Evolutionary conservation across 2,888 invertebrate species (phyloP), one percentile per base, ranked within the genome.

Genomic region (Caenorhabditis sp.): DNA sequence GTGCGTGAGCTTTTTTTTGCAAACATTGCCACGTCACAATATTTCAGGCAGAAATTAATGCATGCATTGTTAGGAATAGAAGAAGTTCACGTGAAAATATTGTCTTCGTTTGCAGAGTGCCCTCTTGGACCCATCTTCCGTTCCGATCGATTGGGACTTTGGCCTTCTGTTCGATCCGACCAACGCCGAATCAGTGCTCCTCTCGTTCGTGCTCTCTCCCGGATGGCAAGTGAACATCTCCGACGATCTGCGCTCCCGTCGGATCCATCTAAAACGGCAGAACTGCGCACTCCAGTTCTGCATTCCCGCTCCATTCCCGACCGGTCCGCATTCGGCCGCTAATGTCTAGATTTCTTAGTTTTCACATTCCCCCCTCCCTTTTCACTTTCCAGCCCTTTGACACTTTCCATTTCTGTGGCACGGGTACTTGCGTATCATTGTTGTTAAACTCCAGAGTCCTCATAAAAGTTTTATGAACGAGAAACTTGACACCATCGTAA

Each of bases 131-230:
- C n/a, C n/a, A n/a, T n/a, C n/a, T n/a, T n/a, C n/a, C n/a, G n/a
- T n/a, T n/a, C n/a, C n/a, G 56, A 26, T 76, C 37, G 76, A 76
- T 24, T 76, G 70, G 76, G 71, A 76, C 32, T 76, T 76, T 22
- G 76, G 76, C 6, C 48, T 76, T 11, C 46, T 76, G 15, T 22
- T 71, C 0, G 65, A 59, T 9, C 58, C 71, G 15, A 30, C 70
- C 9, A 46, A 46, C 30, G 17, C 55, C 32, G 68, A 63, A 6
- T 56, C 75, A 2, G 37, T 59, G 6, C 50, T 76, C 15, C 43
- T 76, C 1, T 55, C 63, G 0, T 26, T 76, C 8, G 39, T 70
- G 11, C 50, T 76, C 2, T 70, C 50, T 8, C 59, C 76, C 0
- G 71, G 76, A 35, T 17, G 62, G n/a, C 30, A 59, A 24, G 8